phyloP scores from a whole-genome alignment of 2,113 vertebrate genomes.

The Aptenodytes forsteri region DNA sequence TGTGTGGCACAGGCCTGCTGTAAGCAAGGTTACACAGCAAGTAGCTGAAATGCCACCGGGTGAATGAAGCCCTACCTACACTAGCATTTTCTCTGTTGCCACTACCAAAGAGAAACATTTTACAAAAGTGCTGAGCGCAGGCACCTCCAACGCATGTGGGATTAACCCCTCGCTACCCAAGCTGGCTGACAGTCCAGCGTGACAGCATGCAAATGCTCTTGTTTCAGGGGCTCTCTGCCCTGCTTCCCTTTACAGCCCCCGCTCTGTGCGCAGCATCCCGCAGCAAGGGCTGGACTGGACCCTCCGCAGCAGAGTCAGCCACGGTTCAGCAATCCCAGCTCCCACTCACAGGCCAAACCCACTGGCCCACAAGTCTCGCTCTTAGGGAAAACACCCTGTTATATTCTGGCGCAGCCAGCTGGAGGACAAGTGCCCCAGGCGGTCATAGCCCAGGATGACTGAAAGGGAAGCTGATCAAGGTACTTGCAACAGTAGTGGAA shows the following conservation, averaged over 20 bases:
- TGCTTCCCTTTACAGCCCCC: background rate
- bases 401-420: background rate
- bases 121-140: background rate
- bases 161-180: background rate
- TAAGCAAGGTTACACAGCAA: slow-evolving; percentile 59
- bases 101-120: slow-evolving; percentile 8
- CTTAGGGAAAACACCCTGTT: background rate
- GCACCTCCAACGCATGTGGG: background rate
- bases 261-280: accelerated
- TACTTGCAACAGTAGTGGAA: background rate
- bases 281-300: background rate
- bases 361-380: background rate
- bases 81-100: slow-evolving; percentile 27
- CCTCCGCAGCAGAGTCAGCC: background rate
- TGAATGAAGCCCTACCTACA: slow-evolving; percentile 51
- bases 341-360: background rate
- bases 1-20: slow-evolving; percentile 53
- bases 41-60: slow-evolving; percentile 31
- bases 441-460: background rate
- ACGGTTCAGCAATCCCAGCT: background rate
- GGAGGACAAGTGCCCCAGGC: background rate
- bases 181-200: accelerated
- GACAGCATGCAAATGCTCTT: background rate
- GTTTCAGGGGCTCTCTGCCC: background rate
- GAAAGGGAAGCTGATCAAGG: background rate